Evolutionary conservation across 1,140 invertebrate genomes (phyloP).

Genomic region (Palaemon carinicauda): DNA sequence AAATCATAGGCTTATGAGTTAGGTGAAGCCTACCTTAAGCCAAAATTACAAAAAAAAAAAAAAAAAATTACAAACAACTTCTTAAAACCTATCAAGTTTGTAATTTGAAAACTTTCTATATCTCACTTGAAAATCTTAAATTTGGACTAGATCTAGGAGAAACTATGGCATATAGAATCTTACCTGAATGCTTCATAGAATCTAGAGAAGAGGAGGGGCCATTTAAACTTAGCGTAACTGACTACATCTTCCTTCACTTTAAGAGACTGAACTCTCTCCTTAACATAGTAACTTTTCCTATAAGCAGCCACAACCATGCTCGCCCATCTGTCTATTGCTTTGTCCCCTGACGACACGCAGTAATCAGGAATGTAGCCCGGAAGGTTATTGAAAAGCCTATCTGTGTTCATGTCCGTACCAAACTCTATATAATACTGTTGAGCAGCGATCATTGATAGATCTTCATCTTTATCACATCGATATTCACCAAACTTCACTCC

Average conservation of each 20-base stretch:
- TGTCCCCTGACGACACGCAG: conserved; percentile 74
- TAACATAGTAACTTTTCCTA: conserved; percentile 94
- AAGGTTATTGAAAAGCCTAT: conserved; percentile 85
- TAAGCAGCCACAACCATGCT: conserved; percentile 88
- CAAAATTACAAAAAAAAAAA: no score
- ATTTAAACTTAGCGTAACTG: conserved; percentile 98
- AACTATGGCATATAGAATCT: background rate
- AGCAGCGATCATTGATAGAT: conserved; percentile 97
- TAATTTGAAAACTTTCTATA: no score
- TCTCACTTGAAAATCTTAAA: no score
- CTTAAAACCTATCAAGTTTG: no score
- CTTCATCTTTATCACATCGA: conserved; percentile 95
- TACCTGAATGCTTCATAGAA: conserved; percentile 91
- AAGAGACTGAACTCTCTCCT: conserved; percentile 83
- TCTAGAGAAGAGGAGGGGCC: conserved; percentile 96
- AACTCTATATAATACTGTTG: conserved; percentile 99
- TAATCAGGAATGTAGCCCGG: conserved; percentile 98
- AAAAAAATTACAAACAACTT: no score
- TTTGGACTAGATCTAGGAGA: background rate
- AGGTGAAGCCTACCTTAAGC: no score
- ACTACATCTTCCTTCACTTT: conserved; percentile 98
- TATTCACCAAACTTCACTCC: conserved; percentile 99
- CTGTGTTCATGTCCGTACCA: conserved; percentile 86
- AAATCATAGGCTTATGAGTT: no score
- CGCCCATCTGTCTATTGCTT: conserved; percentile 86